phyloP scores from a whole-genome alignment of 2,797 vertebrate species.

The Dryobates pubescens region DNA sequence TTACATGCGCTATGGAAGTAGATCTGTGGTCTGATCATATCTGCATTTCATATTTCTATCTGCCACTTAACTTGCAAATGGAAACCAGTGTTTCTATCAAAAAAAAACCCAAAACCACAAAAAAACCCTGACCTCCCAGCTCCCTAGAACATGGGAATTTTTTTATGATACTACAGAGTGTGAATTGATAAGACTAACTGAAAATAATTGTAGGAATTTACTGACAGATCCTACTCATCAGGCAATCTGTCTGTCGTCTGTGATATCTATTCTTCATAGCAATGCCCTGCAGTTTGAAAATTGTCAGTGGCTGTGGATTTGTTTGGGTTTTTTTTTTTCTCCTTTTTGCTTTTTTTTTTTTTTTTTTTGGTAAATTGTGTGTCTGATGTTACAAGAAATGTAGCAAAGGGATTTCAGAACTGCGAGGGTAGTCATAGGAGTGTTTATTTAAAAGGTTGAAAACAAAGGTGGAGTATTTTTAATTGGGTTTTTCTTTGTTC shows the following conservation, averaged over 20 bases:
- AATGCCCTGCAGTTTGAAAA: neutral
- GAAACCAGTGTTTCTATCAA: neutral
- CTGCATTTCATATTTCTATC: neutral
- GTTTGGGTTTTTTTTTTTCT: rapidly evolving
- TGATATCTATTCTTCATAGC: neutral
- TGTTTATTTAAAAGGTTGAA: neutral
- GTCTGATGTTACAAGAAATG: neutral
- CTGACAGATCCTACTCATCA: neutral
- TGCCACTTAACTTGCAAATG: neutral
- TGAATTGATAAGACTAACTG: neutral
- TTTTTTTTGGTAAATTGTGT: too few species aligned
- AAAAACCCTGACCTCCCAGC: neutral
- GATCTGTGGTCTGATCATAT: neutral
- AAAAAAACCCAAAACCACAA: neutral
- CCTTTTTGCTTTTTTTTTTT: neutral
- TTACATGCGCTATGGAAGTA: neutral
- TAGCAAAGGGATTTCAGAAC: neutral
- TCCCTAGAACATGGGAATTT: neutral
- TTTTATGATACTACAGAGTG: neutral
- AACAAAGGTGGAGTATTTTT: neutral
- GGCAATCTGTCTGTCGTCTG: neutral
- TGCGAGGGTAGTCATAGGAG: neutral
- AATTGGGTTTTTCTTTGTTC: neutral
- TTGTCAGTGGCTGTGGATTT: neutral
- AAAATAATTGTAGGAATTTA: conserved; percentile 4